These are phyloP conservation scores for Lasioglossum albipes DNA, from an alignment of 1,140 invertebrate species.

Conservation along the genomic window DNA sequence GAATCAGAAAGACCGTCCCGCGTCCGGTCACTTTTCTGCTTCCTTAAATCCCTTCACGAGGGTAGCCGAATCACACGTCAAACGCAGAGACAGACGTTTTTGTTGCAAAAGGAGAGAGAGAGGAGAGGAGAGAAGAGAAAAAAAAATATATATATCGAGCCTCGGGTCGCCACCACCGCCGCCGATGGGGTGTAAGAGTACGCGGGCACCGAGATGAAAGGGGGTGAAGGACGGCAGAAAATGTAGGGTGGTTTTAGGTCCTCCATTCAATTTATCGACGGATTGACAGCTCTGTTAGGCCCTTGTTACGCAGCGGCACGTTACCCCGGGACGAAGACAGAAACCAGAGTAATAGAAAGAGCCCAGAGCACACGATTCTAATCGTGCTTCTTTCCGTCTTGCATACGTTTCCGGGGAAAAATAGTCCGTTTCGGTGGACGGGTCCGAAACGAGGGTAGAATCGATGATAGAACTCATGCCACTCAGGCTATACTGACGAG, in stretches of 20 bases:
- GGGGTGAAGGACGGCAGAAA: constrained; percentile 62
- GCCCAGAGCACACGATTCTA: constrained; percentile 24
- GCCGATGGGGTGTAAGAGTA: constrained; percentile 63
- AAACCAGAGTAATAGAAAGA: constrained; percentile 26
- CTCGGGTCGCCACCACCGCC: constrained; percentile 51
- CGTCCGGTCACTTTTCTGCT: constrained; percentile 60
- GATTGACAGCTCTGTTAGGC: constrained; percentile 76
- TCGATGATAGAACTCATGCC: background rate
- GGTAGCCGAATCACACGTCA: constrained; percentile 64
- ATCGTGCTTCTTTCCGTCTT: constrained; percentile 37
- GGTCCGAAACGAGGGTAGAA: constrained; percentile 3
- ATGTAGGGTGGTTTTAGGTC: constrained; percentile 72
- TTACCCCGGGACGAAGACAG: constrained; percentile 52
- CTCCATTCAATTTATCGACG: constrained; percentile 74
- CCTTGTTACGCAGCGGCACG: constrained; percentile 69
- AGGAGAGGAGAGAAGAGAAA: background rate
- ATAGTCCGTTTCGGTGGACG: constrained; percentile 34
- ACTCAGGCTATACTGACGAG: too few species aligned
- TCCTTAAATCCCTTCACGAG: constrained; percentile 61
- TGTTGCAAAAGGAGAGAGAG: constrained; percentile 43
- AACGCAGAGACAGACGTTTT: constrained; percentile 64
- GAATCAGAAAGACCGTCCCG: background rate
- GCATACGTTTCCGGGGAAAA: constrained; percentile 36
- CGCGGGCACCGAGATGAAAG: constrained; percentile 60
- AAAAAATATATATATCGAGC: constrained; percentile 46